phyloP scores from a whole-genome alignment of 2,113 vertebrate genomes.

The Mola mola region DNA sequence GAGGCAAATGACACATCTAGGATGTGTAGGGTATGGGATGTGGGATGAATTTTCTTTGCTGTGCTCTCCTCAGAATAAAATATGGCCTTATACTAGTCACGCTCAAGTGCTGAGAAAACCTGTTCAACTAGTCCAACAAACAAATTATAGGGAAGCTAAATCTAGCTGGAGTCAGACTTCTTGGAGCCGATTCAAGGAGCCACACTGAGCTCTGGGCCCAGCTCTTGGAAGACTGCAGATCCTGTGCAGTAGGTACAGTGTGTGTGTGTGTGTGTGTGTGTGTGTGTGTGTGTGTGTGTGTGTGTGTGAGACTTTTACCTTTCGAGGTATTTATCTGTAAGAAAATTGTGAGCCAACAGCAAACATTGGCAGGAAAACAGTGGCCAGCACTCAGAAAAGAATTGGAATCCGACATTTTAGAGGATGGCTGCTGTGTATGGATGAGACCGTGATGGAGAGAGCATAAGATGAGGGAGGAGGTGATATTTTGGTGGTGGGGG shows the following conservation, averaged over 20 bases:
- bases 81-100: background rate
- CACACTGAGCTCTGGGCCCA: slow-evolving; percentile 14
- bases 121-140: slow-evolving; percentile 1
- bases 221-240: background rate
- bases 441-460: slow-evolving; percentile 62
- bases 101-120: background rate
- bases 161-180: slow-evolving; percentile 27
- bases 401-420: slow-evolving; percentile 48
- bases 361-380: slow-evolving; percentile 26
- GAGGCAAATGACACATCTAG: no score
- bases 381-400: slow-evolving; percentile 33
- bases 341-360: slow-evolving; percentile 30
- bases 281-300: slow-evolving; percentile 9
- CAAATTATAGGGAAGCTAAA: slow-evolving; percentile 27
- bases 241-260: background rate
- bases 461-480: slow-evolving; percentile 62
- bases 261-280: background rate
- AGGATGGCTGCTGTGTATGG: slow-evolving; percentile 67
- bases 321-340: slow-evolving; percentile 32
- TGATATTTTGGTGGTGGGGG: slow-evolving; percentile 52
- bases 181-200: slow-evolving; percentile 28
- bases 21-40: no score
- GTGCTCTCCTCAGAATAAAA: background rate
- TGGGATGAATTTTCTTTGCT: slow-evolving; percentile 11
- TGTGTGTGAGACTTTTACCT: slow-evolving; percentile 24